Evolutionary conservation across 37 sponge, comb jelly and placozoan species (phyloP), one percentile per base, ranked within the genome.

Genomic region (Halichondria panicea): DNA sequence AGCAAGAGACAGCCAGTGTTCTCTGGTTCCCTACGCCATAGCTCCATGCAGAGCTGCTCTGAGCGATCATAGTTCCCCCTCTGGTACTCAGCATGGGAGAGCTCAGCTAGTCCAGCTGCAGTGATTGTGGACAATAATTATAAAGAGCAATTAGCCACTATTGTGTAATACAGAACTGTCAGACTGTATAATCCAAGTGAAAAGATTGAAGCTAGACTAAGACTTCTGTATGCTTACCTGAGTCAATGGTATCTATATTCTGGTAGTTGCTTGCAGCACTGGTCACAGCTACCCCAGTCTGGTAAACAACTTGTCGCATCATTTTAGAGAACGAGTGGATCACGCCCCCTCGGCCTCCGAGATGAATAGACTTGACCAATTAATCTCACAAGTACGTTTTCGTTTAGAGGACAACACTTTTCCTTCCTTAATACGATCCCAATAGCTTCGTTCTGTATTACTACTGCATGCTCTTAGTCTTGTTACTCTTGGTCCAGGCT

Each of bases 1-100:
- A 98, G 94, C 4, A 98, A 82, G 4, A 98, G 87, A 66, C 92
- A 91, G 40, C 96, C 99, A 24, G 93, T 95, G 70, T 98, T 98
- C n/a, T 93, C 94, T 1, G 93, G 99, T 55, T 98, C 99, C 15
- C 94, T 52, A 9, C 82, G 87, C 99, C 99, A 98, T 39, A 95
- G 81, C 76, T 98, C 99, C 92, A 93, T 95, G 81, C 94, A 87
- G 15, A 93, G 76, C 66, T 84, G 85, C 70, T 98, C 96, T 19
- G 99, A 89, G 40, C 77, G 46, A 35, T 98, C 99, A 60, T 98
- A 98, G 68, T 85, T 87, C 0, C 89, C 99, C 41, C 80, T 63
- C 45, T 93, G 94, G 76, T 98, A 98, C 30, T 98, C 96, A 13
- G 84, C 71, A 69, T 98, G 99, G 41, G 99, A 96, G 65, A 98